Evolutionary conservation across 2,888 invertebrate genomes (phyloP).

Genomic region (Incurvaria masculella): DNA sequence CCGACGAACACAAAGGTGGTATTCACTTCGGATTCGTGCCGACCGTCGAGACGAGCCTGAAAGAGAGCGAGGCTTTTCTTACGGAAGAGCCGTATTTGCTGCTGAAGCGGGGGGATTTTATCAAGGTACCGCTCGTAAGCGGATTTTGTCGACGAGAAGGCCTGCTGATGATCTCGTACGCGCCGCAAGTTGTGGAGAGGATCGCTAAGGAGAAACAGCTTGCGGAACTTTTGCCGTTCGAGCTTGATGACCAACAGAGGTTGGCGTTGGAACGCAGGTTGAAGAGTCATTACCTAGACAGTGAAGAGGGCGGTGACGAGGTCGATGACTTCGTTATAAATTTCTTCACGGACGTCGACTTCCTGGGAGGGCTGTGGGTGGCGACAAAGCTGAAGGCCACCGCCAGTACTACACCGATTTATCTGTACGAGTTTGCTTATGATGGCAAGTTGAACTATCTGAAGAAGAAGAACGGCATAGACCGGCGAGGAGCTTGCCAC

Average conservation of each 20-base stretch:
- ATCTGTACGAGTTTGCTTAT: conserved; percentile 57
- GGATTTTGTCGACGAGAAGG: conserved; percentile 51
- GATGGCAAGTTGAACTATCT: conserved; percentile 51
- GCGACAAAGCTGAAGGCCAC: conserved; percentile 33
- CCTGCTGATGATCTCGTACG: conserved; percentile 27
- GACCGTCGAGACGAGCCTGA: conserved; percentile 33
- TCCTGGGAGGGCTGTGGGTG: conserved; percentile 34
- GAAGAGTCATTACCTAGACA: conserved; percentile 43
- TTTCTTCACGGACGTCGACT: conserved; percentile 48
- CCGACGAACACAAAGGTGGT: conserved; percentile 28
- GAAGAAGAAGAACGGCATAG: conserved; percentile 38
- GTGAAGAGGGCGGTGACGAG: conserved; percentile 28
- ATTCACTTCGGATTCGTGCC: conserved; percentile 49
- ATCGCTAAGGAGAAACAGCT: conserved; percentile 27
- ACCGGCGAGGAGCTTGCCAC: conserved; percentile 54
- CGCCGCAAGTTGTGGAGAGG: conserved; percentile 10
- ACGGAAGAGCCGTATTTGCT: conserved; percentile 34
- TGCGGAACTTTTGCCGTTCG: conserved; percentile 30
- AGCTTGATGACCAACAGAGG: conserved; percentile 24
- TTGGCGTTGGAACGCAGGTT: conserved; percentile 27
- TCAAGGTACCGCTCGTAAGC: conserved; percentile 45
- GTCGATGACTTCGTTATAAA: conserved; percentile 38
- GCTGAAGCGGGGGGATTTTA: conserved; percentile 36
- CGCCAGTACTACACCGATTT: conserved; percentile 42
- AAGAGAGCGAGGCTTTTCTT: conserved; percentile 42